Evolutionary conservation across 2,888 invertebrate species (phyloP).

Genomic region (Limnephilus lunatus): DNA sequence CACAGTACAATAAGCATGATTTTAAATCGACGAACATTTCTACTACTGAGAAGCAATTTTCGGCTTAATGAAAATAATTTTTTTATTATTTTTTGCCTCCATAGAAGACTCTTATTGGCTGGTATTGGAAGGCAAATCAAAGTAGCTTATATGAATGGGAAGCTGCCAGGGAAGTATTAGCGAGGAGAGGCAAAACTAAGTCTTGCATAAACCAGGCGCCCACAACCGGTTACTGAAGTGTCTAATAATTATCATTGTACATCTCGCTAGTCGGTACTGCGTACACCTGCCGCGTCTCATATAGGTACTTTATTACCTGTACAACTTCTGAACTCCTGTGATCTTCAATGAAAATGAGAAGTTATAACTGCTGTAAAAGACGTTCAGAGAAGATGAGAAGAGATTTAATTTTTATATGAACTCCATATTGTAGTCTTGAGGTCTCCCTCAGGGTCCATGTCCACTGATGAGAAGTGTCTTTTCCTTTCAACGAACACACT

Average conservation of each 20-base stretch:
- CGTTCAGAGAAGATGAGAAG: not conserved
- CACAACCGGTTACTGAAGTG: slow-evolving; percentile 34
- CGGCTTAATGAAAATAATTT: no score
- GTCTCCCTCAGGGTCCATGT: not conserved
- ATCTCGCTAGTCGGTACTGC: not conserved
- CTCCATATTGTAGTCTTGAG: not conserved
- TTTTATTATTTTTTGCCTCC: not conserved
- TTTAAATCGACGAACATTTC: not conserved
- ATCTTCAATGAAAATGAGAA: not conserved
- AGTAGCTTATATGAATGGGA: not conserved
- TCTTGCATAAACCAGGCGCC: slow-evolving; percentile 17
- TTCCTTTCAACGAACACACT: no score
- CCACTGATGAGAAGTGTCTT: no score
- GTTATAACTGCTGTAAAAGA: not conserved
- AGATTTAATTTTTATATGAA: not conserved
- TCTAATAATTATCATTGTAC: slow-evolving; percentile 22
- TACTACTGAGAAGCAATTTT: not conserved
- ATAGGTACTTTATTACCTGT: not conserved
- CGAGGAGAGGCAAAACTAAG: not conserved
- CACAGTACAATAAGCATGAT: not conserved
- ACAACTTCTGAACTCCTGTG: slow-evolving; percentile 24
- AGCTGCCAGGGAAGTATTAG: not conserved
- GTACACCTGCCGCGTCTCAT: slow-evolving; percentile 32
- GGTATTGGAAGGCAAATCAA: not conserved
- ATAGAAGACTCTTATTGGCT: not conserved